Percentiles rank a stretch among this genome's conserved stretches.
These are phyloP conservation scores for Nannoperca australis DNA, from an alignment of 2,797 vertebrate genomes.

Conservation along the genomic window DNA sequence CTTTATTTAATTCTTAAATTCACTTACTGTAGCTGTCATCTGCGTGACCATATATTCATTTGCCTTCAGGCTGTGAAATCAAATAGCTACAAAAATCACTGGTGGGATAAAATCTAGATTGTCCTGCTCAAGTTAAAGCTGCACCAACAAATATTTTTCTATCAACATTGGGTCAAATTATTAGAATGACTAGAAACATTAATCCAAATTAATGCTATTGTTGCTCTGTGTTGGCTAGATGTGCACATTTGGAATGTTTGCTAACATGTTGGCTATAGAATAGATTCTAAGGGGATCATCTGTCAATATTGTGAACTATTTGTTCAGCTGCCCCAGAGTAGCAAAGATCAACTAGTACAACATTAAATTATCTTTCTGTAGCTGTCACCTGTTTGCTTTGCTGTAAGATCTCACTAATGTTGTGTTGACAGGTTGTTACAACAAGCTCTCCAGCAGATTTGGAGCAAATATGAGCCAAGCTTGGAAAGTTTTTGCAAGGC, in stretches of 20 bases:
- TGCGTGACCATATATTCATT: conserved; percentile 2
- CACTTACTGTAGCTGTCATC: not conserved
- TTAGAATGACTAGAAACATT: not conserved
- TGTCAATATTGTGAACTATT: not conserved
- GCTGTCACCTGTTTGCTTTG: not conserved
- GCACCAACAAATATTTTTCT: not conserved
- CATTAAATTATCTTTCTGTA: not conserved
- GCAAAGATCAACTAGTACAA: not conserved
- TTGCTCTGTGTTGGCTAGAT: not conserved
- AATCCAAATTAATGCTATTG: not conserved
- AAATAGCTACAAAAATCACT: not conserved
- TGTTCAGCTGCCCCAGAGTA: not conserved
- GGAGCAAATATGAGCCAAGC: conserved; percentile 1
- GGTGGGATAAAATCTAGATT: not conserved
- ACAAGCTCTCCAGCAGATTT: conserved; percentile 19
- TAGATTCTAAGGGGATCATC: not conserved
- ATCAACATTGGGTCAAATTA: not conserved
- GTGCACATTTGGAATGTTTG: not conserved
- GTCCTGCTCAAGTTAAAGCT: not conserved
- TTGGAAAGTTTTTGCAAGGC: conserved; percentile 7
- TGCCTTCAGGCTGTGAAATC: conserved; percentile 12
- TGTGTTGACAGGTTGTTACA: conserved; percentile 4
- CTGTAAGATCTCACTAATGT: no score
- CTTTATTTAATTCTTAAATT: conserved; percentile 1
- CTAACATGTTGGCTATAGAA: not conserved